A percentile compares a stretch with the other conserved stretches of the same genome.
These are phyloP conservation scores for Gasteruption jaculator DNA, from an alignment of 2,888 invertebrate genomes.

Conservation along the genomic window DNA sequence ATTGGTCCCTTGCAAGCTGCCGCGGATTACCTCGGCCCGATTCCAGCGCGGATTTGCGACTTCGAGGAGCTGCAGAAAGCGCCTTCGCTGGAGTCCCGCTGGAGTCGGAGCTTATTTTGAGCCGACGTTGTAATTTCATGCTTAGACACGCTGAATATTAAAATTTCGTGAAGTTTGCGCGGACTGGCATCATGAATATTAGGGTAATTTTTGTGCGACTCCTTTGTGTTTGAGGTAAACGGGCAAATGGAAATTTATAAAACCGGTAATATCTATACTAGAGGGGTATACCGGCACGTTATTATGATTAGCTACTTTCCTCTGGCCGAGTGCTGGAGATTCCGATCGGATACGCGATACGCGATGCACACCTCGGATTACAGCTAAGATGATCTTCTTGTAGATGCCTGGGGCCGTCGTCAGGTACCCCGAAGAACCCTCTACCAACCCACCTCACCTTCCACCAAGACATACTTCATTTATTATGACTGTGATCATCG, in stretches of 20 bases:
- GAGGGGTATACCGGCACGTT: constrained; percentile 42
- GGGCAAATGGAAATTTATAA: constrained; percentile 46
- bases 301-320: constrained; percentile 50
- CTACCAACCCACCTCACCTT: constrained; percentile 31
- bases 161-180: too few relatives aligned
- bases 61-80: too few relatives aligned
- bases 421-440: constrained; percentile 40
- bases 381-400: constrained; percentile 45
- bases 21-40: too few relatives aligned
- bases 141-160: too few relatives aligned
- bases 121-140: too few relatives aligned
- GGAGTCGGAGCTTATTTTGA: too few relatives aligned
- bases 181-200: too few relatives aligned
- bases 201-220: too few relatives aligned
- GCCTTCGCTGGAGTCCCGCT: too few relatives aligned
- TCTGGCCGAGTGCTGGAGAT: constrained; percentile 44
- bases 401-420: constrained; percentile 45
- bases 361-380: constrained; percentile 50
- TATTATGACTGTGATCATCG: constrained; percentile 52
- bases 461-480: constrained; percentile 48
- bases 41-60: too few relatives aligned
- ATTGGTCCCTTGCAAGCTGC: too few relatives aligned
- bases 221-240: too few relatives aligned
- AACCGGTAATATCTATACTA: constrained; percentile 39
- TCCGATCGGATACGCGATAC: constrained; percentile 50